Conservation (phyloP, 2,888 invertebrate genomes). For the Amphiduros pacificus region DNA sequence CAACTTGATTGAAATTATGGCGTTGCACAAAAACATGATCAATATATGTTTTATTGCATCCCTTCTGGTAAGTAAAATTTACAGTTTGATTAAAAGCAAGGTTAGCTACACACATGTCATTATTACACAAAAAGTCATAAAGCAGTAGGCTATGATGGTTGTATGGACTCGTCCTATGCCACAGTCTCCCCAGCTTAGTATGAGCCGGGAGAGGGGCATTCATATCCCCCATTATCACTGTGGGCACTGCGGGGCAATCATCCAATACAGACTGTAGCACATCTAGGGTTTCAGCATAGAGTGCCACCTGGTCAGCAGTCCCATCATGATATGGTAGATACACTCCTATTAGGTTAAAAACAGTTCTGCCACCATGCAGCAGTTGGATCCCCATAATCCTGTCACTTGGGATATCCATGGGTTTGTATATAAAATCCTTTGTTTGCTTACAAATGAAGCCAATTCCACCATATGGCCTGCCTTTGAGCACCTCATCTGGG, state of each 20-base stretch:
- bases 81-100: background rate
- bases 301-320: background rate
- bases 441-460: background rate
- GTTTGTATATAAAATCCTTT: background rate
- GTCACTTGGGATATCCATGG: background rate
- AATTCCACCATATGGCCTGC: background rate
- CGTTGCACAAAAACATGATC: background rate
- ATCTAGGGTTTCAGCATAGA: background rate
- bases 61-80: too few species aligned
- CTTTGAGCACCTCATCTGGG: background rate
- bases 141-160: background rate
- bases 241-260: background rate
- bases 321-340: background rate
- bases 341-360: background rate
- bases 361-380: background rate
- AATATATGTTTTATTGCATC: too few species aligned
- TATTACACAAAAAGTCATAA: background rate
- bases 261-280: background rate
- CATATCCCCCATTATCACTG: background rate
- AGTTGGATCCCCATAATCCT: background rate
- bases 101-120: background rate
- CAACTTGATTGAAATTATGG: background rate
- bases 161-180: background rate
- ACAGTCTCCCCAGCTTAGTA: background rate
- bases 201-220: background rate